Evolutionary conservation across 1,140 invertebrate genomes (phyloP), one percentile per base, ranked within the genome.

Genomic region (Lanistes nyassanus): DNA sequence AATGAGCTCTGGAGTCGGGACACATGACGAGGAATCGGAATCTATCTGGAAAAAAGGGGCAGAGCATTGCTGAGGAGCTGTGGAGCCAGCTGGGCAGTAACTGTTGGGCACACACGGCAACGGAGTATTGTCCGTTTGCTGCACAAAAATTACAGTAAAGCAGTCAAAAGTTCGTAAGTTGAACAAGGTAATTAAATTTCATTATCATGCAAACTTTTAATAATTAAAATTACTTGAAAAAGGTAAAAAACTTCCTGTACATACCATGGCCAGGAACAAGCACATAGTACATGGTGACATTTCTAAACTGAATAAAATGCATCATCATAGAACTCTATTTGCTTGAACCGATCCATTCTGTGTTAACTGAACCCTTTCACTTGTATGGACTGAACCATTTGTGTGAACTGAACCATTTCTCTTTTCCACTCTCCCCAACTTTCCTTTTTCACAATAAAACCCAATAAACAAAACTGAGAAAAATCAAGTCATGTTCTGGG

Each of bases 71-170:
- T 62, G 55, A 7, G 70, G 70, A 7, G 53, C 53, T 13, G 70
- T 39, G 11, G 70, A 72, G 37, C 70, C 70, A 6, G 70, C 16
- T 5, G 70, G 70, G n/a, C 70, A 72, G 70, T 37, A 72, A 62
- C 70, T 72, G 70, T 55, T 60, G 23, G 34, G 34, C 7, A 29
- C 34, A 29, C 70, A 72, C 26, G 37, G 56, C 21, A 62, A 19
- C 9, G 70, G 56, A 7, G 55, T 56, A 23, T 39, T 72, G 56
- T 39, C 55, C 34, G 55, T 72, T 72, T 72, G 70, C 70, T 72
- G 55, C 16, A 67, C 16, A 67, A 4, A 13, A 0, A 26, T 42
- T 1, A 13, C 11, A 16, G 31, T 62, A 11, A n/a, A 13, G 9
- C 11, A 26, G 58, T 13, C 7, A 23, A 62, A 26, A 9, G 26